Percentiles rank a stretch among this genome's conserved stretches.
Evolutionary conservation across 1,140 invertebrate species (phyloP).

Genomic region (Megathymus violae): DNA sequence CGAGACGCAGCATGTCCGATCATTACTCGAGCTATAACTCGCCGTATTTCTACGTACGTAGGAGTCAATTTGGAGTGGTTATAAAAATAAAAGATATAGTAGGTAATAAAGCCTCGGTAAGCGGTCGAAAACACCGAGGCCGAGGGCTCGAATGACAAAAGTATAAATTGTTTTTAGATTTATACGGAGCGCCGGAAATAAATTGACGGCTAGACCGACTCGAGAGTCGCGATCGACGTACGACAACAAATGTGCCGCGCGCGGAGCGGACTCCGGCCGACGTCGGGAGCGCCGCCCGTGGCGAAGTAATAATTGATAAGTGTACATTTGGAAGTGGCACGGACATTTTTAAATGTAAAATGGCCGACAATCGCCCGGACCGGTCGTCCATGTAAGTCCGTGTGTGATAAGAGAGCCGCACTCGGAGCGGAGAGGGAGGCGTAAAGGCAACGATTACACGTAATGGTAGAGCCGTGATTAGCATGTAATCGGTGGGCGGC

Average conservation of each 20-base stretch:
- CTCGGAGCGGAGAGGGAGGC: too few relatives aligned
- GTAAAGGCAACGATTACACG: conserved; percentile 55
- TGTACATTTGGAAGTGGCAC: too few relatives aligned
- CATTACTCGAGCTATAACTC: conserved; percentile 25
- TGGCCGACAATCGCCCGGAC: too few relatives aligned
- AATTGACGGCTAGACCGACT: conserved; percentile 14
- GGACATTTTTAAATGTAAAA: too few relatives aligned
- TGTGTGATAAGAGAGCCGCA: too few relatives aligned
- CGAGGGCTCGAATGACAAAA: conserved; percentile 52
- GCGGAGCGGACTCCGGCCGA: neutral
- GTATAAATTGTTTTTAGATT: conserved; percentile 50
- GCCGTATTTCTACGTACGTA: conserved; percentile 23
- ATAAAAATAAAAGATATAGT: conserved; percentile 36
- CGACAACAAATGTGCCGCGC: neutral
- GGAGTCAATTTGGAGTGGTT: conserved; percentile 17
- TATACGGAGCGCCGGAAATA: conserved; percentile 22
- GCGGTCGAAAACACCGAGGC: conserved; percentile 59
- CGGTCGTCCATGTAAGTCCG: too few relatives aligned
- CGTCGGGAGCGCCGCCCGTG: too few relatives aligned
- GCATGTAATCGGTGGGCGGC: conserved; percentile 60
- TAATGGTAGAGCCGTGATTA: conserved; percentile 63
- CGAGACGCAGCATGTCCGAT: conserved; percentile 40
- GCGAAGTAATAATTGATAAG: too few relatives aligned
- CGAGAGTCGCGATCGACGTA: conserved; percentile 2
- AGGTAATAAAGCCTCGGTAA: conserved; percentile 53